These are phyloP conservation scores for Oegoconia quadripuncta DNA, from an alignment of 2,888 invertebrate species.

Conservation along the genomic window DNA sequence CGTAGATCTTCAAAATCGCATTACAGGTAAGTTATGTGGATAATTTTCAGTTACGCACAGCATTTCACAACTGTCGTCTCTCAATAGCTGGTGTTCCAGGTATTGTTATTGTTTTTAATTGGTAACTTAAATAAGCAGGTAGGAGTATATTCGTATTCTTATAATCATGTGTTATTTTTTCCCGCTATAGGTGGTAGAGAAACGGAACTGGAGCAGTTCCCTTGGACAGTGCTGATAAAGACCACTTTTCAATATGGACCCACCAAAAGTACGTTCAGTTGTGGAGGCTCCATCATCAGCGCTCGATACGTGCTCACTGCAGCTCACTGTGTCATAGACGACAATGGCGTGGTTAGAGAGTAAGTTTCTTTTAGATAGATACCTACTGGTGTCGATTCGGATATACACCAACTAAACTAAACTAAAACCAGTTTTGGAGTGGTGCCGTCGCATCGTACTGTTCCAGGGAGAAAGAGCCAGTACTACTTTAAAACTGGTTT, in stretches of 20 bases:
- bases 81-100: no score
- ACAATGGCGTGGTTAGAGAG: conserved; percentile 38
- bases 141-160: not conserved
- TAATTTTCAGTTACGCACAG: no score
- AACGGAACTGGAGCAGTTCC: conserved; percentile 59
- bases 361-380: conserved; percentile 27
- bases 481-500: no score
- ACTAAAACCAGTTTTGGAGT: no score
- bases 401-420: no score
- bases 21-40: conserved; percentile 31
- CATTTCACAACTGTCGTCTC: no score
- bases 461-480: no score
- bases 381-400: no score
- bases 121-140: no score
- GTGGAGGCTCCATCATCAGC: conserved; percentile 66
- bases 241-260: conserved; percentile 45
- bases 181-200: conserved; percentile 53
- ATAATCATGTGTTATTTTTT: not conserved
- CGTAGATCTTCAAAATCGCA: conserved; percentile 35
- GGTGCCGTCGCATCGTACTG: no score
- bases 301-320: conserved; percentile 57
- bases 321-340: conserved; percentile 56
- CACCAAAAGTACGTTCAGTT: conserved; percentile 40
- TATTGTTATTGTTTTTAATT: no score
- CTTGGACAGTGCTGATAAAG: conserved; percentile 60